Base-by-base conservation (phyloP, 2,113 vertebrate genomes). In the Alouatta palliata region DNA sequence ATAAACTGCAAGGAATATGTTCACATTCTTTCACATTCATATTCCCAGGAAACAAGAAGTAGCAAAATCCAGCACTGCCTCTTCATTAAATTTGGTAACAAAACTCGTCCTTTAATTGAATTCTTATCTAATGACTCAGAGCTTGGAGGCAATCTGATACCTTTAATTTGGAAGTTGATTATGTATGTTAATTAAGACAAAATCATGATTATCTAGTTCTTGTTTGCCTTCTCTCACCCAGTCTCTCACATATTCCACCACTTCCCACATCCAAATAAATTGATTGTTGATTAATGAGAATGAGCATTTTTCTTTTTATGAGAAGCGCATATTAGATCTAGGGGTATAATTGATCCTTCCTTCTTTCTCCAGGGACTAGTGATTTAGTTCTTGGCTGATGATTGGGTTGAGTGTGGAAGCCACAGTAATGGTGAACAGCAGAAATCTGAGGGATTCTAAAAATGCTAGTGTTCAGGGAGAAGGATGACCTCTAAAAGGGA, bases 91-190 rank as follows among this genome's bases (percentile, higher is more conserved):
- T 66, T 97, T 92, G 81, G 93, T 93, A 45, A 93, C 37, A 88
- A 49, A 92, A 49, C 8, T 97, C 23, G 30, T 84, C 12, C 17
- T 94, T 94, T 97, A 97, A 97, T 96, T 97, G 75, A 97, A 81
- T 98, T 98, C 87, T 98, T 95, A 97, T 89, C 96, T 97, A 97
- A 87, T 82, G 43, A 75, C 70, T 96, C 92, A 79, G 73, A 95
- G 54, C 37, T 98, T 97, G 66, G 32, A 94, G n/a, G 47, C 89
- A 95, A 95, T 32, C 32, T 91, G 90, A 86, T 16, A 40, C 30
- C 21, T 85, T 97, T 75, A 87, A 90, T 70, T 97, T 90, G 95
- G 70, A 47, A 68, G 21, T 94, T 92, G 97, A 88, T 95, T 96
- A 79, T 96, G 89, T 94, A 45, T 93, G 56, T 54, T 97, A 96